Evolutionary conservation across 2,113 vertebrate genomes (phyloP), one percentile per base, ranked within the genome.

Genomic region (Lathamus discolor): DNA sequence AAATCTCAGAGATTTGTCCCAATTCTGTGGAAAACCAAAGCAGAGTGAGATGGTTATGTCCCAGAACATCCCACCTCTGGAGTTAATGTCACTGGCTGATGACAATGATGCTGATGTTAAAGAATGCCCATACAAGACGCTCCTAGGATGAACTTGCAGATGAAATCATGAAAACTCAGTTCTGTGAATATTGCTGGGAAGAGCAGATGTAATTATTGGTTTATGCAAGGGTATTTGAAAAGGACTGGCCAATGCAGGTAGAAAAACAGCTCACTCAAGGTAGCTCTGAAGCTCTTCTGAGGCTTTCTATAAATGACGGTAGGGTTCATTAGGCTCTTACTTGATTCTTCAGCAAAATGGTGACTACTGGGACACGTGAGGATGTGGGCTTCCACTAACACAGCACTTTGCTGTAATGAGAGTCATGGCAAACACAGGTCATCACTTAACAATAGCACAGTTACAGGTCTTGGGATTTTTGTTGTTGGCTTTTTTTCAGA

Each of bases 341-440:
- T 54, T 1, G 2, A 13, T 69, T 92, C 59, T 63, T 90, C 49
- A 77, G 44, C 15, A 63, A 67, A 57, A 52, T 29, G 13, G 7
- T 83, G 29, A 7, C 44, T 69, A 1, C 3, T 67, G 15, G 19
- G n/a, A 20, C 0, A 0, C 5, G 3, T 6, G 13, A 35, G 4
- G 12, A 33, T 79, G 31, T 76, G 33, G 25, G 17, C 41, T 96
- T 5, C 15, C 13, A 39, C 46, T 61, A 68, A 28, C 13, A 35
- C 74, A 80, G 49, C 15, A 11, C 35, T 70, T 35, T 23, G 28
- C 24, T 83, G 19, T 87, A 70, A 70, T 14, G 13, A 78, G 31
- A 62, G 12, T 51, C 9, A 49, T 49, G 23, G 23, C 23, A 49
- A 70, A n/a, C 17, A 62, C 17, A 31, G 18, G 9, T 61, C 2